These are phyloP conservation scores for Panulirus ornatus DNA, from an alignment of 1,140 invertebrate species.

Conservation along the genomic window DNA sequence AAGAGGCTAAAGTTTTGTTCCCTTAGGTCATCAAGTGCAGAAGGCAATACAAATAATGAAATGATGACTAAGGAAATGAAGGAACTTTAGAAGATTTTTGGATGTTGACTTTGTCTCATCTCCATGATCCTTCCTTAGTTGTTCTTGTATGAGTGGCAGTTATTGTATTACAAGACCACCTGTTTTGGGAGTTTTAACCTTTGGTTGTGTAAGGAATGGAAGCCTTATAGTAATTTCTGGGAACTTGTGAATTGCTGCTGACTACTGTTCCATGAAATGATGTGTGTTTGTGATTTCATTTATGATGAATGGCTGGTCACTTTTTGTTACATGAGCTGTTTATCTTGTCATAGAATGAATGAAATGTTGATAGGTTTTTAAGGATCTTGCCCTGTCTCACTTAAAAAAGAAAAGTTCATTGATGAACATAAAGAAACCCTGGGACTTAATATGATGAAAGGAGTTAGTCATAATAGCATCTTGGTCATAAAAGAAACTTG, in stretches of 20 bases:
- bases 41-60: conserved; percentile 33
- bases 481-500: too few species aligned
- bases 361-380: conserved; percentile 70
- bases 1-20: background rate
- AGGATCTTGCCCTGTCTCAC: conserved; percentile 41
- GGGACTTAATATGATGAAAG: too few species aligned
- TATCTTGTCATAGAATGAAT: conserved; percentile 57
- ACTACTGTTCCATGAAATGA: conserved; percentile 53
- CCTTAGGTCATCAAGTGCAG: conserved; percentile 9
- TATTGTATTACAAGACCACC: conserved; percentile 2
- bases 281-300: conserved; percentile 66
- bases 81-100: conserved; percentile 21
- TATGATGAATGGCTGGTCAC: conserved; percentile 58
- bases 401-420: background rate
- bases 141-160: conserved; percentile 48
- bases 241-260: conserved; percentile 23
- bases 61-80: background rate
- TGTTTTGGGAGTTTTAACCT: conserved; percentile 34
- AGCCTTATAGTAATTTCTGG: background rate
- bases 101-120: conserved; percentile 49
- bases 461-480: too few species aligned
- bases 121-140: conserved; percentile 52
- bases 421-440: conserved; percentile 22
- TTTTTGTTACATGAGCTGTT: conserved; percentile 66
- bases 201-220: background rate